Evolutionary conservation across 2,113 vertebrate genomes (phyloP).

Genomic region (Anhinga rufa): DNA sequence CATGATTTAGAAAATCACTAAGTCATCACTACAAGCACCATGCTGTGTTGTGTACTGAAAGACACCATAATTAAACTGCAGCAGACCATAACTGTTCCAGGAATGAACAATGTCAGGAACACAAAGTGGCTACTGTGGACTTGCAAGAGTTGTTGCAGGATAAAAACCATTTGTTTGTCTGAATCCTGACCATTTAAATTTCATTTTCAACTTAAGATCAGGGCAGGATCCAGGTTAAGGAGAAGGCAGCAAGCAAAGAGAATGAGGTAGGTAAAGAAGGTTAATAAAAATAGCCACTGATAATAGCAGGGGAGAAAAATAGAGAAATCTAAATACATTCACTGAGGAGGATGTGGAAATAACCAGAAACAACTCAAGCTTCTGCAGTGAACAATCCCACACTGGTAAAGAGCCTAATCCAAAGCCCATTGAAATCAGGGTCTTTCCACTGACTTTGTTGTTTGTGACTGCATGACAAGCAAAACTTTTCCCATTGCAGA

Average conservation of each 20-base stretch:
- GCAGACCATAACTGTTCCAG: not conserved
- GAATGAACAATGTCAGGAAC: not conserved
- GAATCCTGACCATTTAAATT: not conserved
- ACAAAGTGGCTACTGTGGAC: not conserved
- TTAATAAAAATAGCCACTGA: not conserved
- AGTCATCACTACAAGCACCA: not conserved
- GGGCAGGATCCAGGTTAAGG: not conserved
- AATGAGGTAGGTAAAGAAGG: not conserved
- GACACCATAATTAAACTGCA: not conserved
- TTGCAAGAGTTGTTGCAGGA: not conserved
- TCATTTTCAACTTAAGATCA: not conserved
- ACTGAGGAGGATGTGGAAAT: not conserved
- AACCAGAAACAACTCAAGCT: not conserved
- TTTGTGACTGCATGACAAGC: conserved; percentile 11
- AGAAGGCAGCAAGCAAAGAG: not conserved
- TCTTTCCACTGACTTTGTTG: not conserved
- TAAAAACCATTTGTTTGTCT: not conserved
- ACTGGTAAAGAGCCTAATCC: not conserved
- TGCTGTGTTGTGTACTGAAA: not conserved
- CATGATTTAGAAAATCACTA: not conserved
- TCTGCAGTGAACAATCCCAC: not conserved
- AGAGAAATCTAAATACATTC: not conserved
- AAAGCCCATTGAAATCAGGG: not conserved
- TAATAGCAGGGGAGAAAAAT: not conserved
- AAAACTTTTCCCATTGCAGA: conserved; percentile 17